phyloP scores from a whole-genome alignment of 1,140 invertebrate species.

The Drosophila teissieri region DNA sequence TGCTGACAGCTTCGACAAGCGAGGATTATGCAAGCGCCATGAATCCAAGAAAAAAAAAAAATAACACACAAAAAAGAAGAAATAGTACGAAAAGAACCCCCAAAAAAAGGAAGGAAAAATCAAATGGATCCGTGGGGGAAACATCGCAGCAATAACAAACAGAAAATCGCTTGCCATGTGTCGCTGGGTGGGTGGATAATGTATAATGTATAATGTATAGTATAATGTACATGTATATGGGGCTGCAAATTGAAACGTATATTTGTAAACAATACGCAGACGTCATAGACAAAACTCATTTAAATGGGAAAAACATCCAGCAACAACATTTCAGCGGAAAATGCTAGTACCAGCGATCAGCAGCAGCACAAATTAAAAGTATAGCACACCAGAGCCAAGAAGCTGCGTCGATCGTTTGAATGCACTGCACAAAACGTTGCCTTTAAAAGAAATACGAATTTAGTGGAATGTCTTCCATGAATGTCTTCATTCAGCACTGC shows the following conservation, averaged over 20 bases:
- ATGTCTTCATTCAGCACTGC: too few relatives aligned
- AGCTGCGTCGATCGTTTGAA: constrained; percentile 24
- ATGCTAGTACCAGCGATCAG: constrained; percentile 22
- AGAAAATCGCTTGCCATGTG: constrained; percentile 62
- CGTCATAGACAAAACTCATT: constrained; percentile 79
- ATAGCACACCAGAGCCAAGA: constrained; percentile 22
- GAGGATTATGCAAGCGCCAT: constrained; percentile 79
- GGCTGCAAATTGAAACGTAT: constrained; percentile 76
- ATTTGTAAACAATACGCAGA: constrained; percentile 81
- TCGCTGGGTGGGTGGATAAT: constrained; percentile 56
- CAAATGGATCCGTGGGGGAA: constrained; percentile 51
- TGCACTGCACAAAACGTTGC: constrained; percentile 1
- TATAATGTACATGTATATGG: constrained; percentile 39
- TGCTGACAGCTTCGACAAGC: constrained; percentile 76
- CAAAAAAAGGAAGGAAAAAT: constrained; percentile 34
- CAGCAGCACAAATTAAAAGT: constrained; percentile 33
- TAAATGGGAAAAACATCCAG: constrained; percentile 59
- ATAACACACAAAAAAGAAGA: constrained; percentile 23
- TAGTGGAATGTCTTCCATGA: too few relatives aligned
- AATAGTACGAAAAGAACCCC: constrained; percentile 12
- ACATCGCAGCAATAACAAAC: constrained; percentile 35
- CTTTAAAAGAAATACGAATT: too few relatives aligned
- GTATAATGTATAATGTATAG: constrained; percentile 12
- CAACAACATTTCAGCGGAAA: constrained; percentile 22
- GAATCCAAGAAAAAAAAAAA: constrained; percentile 30